A percentile compares a stretch with the other conserved stretches of the same genome.
Evolutionary conservation across 2,797 vertebrate genomes (phyloP).

Genomic region (Mormyrops attenuatus): DNA sequence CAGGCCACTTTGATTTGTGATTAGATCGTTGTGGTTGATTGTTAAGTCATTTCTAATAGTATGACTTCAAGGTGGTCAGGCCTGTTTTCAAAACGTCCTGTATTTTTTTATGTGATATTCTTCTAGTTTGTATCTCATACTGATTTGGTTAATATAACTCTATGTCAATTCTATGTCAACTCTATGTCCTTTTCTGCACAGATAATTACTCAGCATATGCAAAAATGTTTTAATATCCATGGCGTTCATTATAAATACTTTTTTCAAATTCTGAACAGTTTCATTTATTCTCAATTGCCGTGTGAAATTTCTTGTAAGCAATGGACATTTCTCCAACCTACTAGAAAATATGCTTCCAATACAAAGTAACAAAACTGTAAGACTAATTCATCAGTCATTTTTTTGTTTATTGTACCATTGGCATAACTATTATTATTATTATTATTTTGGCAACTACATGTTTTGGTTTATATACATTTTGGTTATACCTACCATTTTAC

Average conservation of each 20-base stretch:
- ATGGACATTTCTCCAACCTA: background rate
- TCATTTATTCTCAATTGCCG: background rate
- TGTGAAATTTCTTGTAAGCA: slow-evolving; percentile 9
- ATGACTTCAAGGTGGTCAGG: background rate
- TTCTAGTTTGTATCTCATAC: background rate
- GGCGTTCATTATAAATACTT: background rate
- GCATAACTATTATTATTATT: slow-evolving; percentile 29
- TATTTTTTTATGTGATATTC: background rate
- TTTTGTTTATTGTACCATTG: slow-evolving; percentile 1
- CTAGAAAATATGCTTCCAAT: background rate
- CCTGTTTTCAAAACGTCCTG: background rate
- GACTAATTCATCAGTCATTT: background rate
- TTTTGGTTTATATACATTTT: slow-evolving; percentile 33
- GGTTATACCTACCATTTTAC: slow-evolving; percentile 35
- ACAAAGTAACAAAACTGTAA: background rate
- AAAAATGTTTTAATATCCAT: slow-evolving; percentile 14
- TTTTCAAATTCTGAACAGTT: background rate
- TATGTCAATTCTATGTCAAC: background rate
- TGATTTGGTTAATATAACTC: background rate
- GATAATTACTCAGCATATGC: slow-evolving; percentile 13
- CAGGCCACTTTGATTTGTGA: background rate
- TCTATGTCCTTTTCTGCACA: slow-evolving; percentile 1
- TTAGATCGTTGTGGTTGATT: slow-evolving; percentile 5
- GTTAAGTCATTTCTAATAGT: background rate
- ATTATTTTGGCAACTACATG: slow-evolving; percentile 23